Evolutionary conservation across 2,797 vertebrate genomes (phyloP), one percentile per base, ranked within the genome.

Genomic region (Helarctos malayanus): DNA sequence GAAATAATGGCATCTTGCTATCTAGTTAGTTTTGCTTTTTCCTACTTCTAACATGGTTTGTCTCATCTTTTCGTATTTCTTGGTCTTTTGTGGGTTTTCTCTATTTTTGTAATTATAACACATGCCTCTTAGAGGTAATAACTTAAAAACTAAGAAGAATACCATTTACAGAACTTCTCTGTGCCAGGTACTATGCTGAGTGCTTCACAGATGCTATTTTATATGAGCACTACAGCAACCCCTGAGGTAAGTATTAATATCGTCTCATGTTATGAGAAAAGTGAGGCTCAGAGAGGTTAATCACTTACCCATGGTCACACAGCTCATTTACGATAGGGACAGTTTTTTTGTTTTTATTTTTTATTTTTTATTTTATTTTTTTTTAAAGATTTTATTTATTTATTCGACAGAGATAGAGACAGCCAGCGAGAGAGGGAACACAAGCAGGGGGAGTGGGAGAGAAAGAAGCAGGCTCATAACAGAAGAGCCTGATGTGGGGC

Each of bases 71-170:
- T 79, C 7, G 21, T 89, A 87, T 41, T 76, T 49, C 75, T 52
- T 92, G 18, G 15, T 9, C 25, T 45, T 90, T 75, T 73, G 1
- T 87, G n/a, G 23, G 76, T 92, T 52, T 45, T 3, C 32, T 69
- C 10, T 78, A 3, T 56, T 85, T 94, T 84, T 65, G 14, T 63
- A 49, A 88, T 8, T 35, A 3, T 4, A 69, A 96, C 41, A 32
- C 18, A 57, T 93, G 57, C 10, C 45, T 93, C 13, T 83, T 57
- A 71, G 57, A 82, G 3, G 27, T 61, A n/a, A 49, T 79, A 69
- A 52, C 41, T 85, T 94, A 84, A 73, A 69, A 84, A 88, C 49
- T 7, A 92, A 86, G 6, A 68, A 86, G 16, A 59, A 15, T 92
- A 87, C 59, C 41, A 79, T 38, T 47, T 95, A 27, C 59, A 65